phyloP scores from a whole-genome alignment of 2,888 invertebrate genomes.

The Atrina japonica region DNA sequence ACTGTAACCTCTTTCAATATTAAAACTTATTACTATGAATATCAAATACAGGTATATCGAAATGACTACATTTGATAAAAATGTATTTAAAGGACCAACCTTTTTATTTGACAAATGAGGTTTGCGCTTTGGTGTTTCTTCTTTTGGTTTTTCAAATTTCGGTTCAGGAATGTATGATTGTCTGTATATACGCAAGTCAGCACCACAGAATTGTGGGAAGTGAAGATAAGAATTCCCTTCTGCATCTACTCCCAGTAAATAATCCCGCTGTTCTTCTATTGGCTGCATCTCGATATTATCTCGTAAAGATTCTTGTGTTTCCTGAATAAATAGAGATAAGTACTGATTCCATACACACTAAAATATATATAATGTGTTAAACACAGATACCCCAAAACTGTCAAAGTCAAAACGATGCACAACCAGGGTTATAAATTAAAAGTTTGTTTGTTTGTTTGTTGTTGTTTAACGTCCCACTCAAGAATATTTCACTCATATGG shows the following conservation, averaged over 20 bases:
- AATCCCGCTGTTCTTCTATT: slow-evolving; percentile 81
- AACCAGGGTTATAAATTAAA: too few relatives aligned
- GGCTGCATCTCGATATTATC: slow-evolving; percentile 82
- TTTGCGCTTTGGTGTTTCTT: slow-evolving; percentile 51
- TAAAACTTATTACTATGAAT: too few relatives aligned
- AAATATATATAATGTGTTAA: not conserved
- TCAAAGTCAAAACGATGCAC: not conserved
- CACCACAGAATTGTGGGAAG: slow-evolving; percentile 83
- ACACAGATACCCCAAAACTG: too few relatives aligned
- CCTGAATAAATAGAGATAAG: slow-evolving; percentile 72
- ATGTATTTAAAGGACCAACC: too few relatives aligned
- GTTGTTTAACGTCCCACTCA: too few relatives aligned
- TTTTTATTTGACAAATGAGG: not conserved
- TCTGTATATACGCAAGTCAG: slow-evolving; percentile 82
- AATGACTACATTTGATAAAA: too few relatives aligned
- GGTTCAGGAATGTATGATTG: slow-evolving; percentile 77
- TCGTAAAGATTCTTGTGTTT: slow-evolving; percentile 83
- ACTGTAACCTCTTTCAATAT: too few relatives aligned
- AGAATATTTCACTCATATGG: too few relatives aligned
- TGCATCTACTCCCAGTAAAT: slow-evolving; percentile 82
- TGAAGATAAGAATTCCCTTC: slow-evolving; percentile 83
- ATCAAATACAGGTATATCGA: too few relatives aligned
- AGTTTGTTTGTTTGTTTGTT: too few relatives aligned
- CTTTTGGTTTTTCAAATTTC: slow-evolving; percentile 45
- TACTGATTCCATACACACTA: slow-evolving; percentile 27